Conservation (phyloP, 2,113 vertebrate species). For the Centropus bengalensis region DNA sequence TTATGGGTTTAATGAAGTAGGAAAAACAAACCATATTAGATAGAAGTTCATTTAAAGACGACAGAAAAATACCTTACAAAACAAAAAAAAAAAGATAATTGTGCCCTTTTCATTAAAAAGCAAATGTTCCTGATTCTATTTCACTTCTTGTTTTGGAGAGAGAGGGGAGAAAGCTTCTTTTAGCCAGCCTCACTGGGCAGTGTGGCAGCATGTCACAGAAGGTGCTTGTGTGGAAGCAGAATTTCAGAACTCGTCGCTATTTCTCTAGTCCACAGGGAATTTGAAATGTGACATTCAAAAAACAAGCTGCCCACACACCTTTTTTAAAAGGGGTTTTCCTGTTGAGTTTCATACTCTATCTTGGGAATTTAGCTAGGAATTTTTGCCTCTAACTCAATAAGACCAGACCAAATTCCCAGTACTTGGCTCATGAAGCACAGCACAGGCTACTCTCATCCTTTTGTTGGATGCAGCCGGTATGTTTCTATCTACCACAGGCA, state of each 20-base stretch:
- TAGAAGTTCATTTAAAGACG: not conserved
- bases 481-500: not conserved
- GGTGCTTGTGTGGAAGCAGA: not conserved
- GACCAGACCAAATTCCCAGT: not conserved
- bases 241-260: not conserved
- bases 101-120: not conserved
- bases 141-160: not conserved
- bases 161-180: not conserved
- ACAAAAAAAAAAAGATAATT: not conserved
- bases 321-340: not conserved
- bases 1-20: not conserved
- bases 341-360: not conserved
- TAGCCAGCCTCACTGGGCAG: not conserved
- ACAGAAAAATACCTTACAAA: not conserved
- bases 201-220: not conserved
- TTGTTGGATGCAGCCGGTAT: accelerated
- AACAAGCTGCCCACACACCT: not conserved
- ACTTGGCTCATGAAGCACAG: not conserved
- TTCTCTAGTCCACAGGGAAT: not conserved
- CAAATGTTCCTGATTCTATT: not conserved
- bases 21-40: not conserved
- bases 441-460: not conserved
- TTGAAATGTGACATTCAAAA: not conserved
- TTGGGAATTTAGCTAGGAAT: not conserved
- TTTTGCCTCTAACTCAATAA: not conserved